A percentile compares a stretch with the other conserved stretches of the same genome.
Conservation (phyloP, 2,888 invertebrate species). For the Drosophila tripunctata region DNA sequence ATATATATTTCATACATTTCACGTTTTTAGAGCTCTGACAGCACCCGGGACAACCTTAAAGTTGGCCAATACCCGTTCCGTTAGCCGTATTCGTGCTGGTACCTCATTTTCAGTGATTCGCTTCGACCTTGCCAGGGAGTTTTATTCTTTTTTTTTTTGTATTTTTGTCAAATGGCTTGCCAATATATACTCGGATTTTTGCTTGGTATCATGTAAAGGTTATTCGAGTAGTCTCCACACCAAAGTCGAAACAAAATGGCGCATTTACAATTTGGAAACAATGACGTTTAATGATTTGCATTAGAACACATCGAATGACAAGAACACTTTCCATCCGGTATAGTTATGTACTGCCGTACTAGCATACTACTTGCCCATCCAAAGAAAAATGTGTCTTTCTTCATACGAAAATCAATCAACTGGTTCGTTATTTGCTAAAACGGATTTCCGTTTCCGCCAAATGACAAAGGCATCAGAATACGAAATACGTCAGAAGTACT, state of each 20-base stretch:
- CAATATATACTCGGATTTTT: slow-evolving; percentile 46
- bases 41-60: slow-evolving; percentile 35
- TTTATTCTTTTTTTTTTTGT: too few species aligned
- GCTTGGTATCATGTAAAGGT: slow-evolving; percentile 31
- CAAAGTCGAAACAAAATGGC: slow-evolving; percentile 18
- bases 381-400: background rate
- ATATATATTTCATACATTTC: slow-evolving; percentile 4
- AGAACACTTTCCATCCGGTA: background rate
- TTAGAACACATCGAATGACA: background rate
- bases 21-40: slow-evolving; percentile 22
- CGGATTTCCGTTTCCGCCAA: slow-evolving; percentile 16
- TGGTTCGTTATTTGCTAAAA: slow-evolving; percentile 6
- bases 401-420: slow-evolving; percentile 6
- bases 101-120: slow-evolving; percentile 71
- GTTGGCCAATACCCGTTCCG: slow-evolving; percentile 34
- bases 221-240: background rate
- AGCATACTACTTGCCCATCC: background rate
- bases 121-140: slow-evolving; percentile 72
- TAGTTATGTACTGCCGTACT: background rate
- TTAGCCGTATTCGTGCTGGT: slow-evolving; percentile 75
- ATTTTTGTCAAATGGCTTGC: slow-evolving; percentile 62
- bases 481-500: background rate
- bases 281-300: slow-evolving; percentile 18
- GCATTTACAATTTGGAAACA: slow-evolving; percentile 19
- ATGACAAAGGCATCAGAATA: slow-evolving; percentile 3